Evolutionary conservation across 1,140 invertebrate genomes (phyloP), one percentile per base, ranked within the genome.

Genomic region (Lordiphosa stackelbergi): DNA sequence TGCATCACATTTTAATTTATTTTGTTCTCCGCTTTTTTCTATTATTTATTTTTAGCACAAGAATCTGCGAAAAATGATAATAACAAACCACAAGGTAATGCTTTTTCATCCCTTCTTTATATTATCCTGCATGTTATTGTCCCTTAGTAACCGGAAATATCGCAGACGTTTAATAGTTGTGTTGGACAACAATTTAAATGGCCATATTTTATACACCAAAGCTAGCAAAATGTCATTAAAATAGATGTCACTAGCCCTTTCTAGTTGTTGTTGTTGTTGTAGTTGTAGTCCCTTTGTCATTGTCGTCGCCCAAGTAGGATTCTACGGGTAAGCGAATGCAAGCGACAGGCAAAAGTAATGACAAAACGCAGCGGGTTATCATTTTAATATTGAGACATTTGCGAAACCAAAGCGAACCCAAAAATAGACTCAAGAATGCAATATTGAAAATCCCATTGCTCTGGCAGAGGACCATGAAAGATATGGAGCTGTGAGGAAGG

Each of bases 41-140:
- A 84, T 68, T 64, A 69, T 68, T 86, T 86, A 64, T 79, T 86
- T 86, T 73, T 79, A 86, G 85, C 73, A 64, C 85, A 83, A 79
- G 85, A 86, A 78, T 78, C 85, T 83, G 85, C 85, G 78, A 86
- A 83, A 83, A 85, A 83, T 70, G 85, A 86, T 79, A 86, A 83
- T 74, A 85, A 86, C 70, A 86, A 86, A 85, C 59, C 79, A 86
- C 81, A 86, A 86, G 85, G 79, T 86, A 86, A 72, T 49, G 61
- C 71, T 48, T 40, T 28, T 34, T 11, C 34, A 1, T 19, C 3
- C 9, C 11, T 7, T 36, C 7, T 5, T 45, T 53, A 36, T 43
- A 24, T 40, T 42, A 53, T 36, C 36, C 49, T 47, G 47, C 59
- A 48, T 43, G 42, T 52, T 55, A 8, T 49, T 56, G 24, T 28